A percentile compares a stretch with the other conserved stretches of the same genome.
These are phyloP conservation scores for Villa cingulata DNA, from an alignment of 2,888 invertebrate species.

Conservation along the genomic window DNA sequence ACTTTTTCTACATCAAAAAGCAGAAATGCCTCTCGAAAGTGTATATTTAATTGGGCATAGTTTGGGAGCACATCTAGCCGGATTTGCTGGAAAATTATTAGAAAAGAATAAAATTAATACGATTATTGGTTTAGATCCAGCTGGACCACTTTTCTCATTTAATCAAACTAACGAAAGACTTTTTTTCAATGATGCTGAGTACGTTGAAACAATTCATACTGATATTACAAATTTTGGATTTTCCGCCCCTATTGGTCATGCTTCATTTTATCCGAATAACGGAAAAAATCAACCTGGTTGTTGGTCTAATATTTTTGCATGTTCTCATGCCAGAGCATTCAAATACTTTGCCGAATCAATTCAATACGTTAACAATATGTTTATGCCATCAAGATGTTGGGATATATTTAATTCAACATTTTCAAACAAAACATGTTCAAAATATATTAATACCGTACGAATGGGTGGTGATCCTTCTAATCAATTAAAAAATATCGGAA, in stretches of 20 bases:
- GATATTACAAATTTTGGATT: slow-evolving; percentile 35
- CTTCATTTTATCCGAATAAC: slow-evolving; percentile 47
- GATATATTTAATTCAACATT: neutral
- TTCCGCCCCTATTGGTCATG: slow-evolving; percentile 36
- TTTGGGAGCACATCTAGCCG: slow-evolving; percentile 44
- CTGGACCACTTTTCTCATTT: slow-evolving; percentile 10
- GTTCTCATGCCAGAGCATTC: slow-evolving; percentile 36
- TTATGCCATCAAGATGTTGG: neutral
- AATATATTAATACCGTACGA: neutral
- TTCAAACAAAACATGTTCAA: neutral
- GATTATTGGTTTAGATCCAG: slow-evolving; percentile 47
- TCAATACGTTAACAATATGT: neutral
- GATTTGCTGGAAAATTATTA: slow-evolving; percentile 41
- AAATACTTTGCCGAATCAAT: slow-evolving; percentile 37
- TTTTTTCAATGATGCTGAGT: slow-evolving; percentile 51
- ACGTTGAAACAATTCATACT: slow-evolving; percentile 64
- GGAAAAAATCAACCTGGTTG: slow-evolving; percentile 49
- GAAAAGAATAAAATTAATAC: slow-evolving; percentile 29
- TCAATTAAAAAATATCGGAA: neutral
- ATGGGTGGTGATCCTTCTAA: neutral
- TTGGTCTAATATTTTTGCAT: slow-evolving; percentile 30
- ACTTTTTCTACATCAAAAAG: slow-evolving; percentile 34
- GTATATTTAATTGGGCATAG: slow-evolving; percentile 44
- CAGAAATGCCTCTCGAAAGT: slow-evolving; percentile 36
- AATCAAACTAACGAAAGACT: slow-evolving; percentile 36